Base-by-base conservation (phyloP, 2,113 vertebrate genomes). In the Ceyx melanurus region DNA sequence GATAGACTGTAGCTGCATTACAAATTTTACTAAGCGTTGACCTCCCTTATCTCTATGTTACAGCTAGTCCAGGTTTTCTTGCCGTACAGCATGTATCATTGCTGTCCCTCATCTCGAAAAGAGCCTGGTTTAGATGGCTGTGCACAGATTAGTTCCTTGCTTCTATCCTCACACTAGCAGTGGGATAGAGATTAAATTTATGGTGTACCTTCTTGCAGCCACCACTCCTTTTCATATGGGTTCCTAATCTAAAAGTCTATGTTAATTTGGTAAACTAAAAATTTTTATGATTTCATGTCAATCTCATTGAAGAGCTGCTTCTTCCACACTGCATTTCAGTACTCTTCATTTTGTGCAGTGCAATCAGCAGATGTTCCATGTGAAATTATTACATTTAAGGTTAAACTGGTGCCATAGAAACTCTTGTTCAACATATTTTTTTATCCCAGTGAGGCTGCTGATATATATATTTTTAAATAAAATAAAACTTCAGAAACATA, bases 401-500 rank as follows among this genome's bases (percentile, higher is more conserved):
- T 92, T 93, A 92, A 94, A 67, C 78, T 77, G n/a, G 66, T 95
- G 68, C 72, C 72, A 28, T 45, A 89, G 75, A 92, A 92, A 70
- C 56, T 89, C 82, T 74, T 31, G 56, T 92, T 92, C 67, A 77
- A 94, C 89, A 79, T 89, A 28, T 74, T 93, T 94, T 94, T 86
- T 89, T 72, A 64, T 93, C 91, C 89, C 87, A 78, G 60, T 31
- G 94, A 91, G 89, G 85, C 72, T 91, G 76, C 87, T 89, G 87
- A 60, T 86, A 88, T 74, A 88, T 74, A 83, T 95, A 89, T 88
- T 89, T 93, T 94, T 82, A 94, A 96, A 93, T 96, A 92, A 95
- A 88, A 96, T 91, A 88, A 94, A 96, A 87, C 68, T 88, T 92
- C 82, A 93, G 96, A 96, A 94, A 93, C 53, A 42, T 72, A 94